Evolutionary conservation across 2,888 invertebrate genomes (phyloP).

Genomic region (Tenthredo distinguenda): DNA sequence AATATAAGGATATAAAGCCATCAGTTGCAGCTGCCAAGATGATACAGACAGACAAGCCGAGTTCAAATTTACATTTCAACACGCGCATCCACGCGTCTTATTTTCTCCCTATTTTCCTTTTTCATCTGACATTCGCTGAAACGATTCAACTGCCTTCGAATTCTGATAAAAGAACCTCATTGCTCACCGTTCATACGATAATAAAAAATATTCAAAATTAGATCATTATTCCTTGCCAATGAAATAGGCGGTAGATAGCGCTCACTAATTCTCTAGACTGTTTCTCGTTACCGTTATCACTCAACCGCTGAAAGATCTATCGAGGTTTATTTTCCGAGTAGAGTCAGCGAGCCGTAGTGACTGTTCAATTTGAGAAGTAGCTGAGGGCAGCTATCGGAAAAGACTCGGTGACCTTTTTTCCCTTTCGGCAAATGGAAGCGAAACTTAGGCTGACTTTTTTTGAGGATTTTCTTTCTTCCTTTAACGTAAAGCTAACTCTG

Average conservation of each 20-base stretch:
- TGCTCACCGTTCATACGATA: background rate
- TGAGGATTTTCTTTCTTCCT: slow-evolving; percentile 6
- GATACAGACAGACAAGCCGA: slow-evolving; percentile 46
- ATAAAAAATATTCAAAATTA: background rate
- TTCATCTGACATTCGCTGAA: background rate
- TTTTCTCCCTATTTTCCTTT: background rate
- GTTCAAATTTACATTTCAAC: slow-evolving; percentile 46
- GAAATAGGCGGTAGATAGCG: background rate
- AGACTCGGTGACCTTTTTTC: slow-evolving; percentile 32
- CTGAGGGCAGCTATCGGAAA: slow-evolving; percentile 24
- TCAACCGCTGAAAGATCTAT: slow-evolving; percentile 36
- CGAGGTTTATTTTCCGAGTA: slow-evolving; percentile 37
- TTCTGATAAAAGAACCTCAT: background rate
- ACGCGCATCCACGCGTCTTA: background rate
- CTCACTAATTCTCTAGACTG: slow-evolving; percentile 20
- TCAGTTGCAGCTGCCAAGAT: slow-evolving; percentile 49
- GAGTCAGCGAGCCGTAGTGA: slow-evolving; percentile 7
- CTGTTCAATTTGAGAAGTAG: slow-evolving; percentile 37
- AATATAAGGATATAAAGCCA: slow-evolving; percentile 29
- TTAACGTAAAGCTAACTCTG: slow-evolving; percentile 27
- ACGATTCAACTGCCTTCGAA: too few species aligned
- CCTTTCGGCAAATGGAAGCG: slow-evolving; percentile 33
- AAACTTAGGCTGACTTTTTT: slow-evolving; percentile 8
- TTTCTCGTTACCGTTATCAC: slow-evolving; percentile 47
- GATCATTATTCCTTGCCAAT: background rate